Base-by-base conservation (phyloP, 2,797 vertebrate genomes). In the Thaleichthys pacificus region DNA sequence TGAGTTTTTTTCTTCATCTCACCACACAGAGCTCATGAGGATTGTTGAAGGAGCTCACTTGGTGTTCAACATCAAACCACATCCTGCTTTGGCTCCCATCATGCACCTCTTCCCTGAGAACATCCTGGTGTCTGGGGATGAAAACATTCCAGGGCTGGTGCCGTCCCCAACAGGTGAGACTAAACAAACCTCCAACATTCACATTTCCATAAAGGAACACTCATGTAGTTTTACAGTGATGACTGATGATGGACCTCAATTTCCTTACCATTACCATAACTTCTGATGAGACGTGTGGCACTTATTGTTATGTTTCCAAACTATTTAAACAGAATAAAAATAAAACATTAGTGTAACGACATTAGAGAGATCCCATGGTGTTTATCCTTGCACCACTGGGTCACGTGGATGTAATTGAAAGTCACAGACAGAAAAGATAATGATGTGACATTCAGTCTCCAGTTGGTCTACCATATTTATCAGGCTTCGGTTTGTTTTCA, bases 91-190 rank as follows among this genome's bases (percentile, higher is more conserved):
- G 81, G 87, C 85, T 73, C 74, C 78, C 0, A 30, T 89, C 69
- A 90, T 89, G 82, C 95, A 96, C 76, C 93, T 99, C 0, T 85
- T 99, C 26, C 96, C 97, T 0, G 95, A 96, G 86, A 97, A 99
- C 79, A 80, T 93, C 17, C 91, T 96, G 14, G 64, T 96, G 2
- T 96, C 95, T 0, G 92, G 94, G 26, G 79, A 91, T 58, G 94
- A 96, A 76, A 88, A 68, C 5, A 66, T 98, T 68, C 96, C 97
- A 0, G 97, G 97, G 0, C 82, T 97, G 26, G 77, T 91, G 22
- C 80, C 86, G 0, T 88, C 89, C 0, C 87, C 61, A 0, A 51
- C 79, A 42, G 87, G 95, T 96, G 82, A 89, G 85, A 60, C 78
- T 72, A 61, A 61, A 61, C 21, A 12, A 22, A 24, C 4, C 21